phyloP scores from a whole-genome alignment of 1,140 invertebrate species.

The Lycorma delicatula region DNA sequence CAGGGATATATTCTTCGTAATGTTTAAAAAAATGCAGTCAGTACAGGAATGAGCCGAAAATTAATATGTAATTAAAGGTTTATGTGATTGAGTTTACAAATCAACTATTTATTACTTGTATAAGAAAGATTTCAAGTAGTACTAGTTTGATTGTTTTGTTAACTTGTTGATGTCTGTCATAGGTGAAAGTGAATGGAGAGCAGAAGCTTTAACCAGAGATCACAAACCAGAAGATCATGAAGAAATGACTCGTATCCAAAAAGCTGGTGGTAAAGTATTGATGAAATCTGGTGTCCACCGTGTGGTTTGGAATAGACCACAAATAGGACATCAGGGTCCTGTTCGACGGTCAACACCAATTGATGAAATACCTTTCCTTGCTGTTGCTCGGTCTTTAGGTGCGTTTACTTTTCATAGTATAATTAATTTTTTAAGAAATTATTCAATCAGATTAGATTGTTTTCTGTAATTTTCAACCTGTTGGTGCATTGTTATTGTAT shows the following conservation, averaged over 20 bases:
- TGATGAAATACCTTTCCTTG: slow-evolving; percentile 93
- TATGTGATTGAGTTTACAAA: too few species aligned
- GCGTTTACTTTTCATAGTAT: slow-evolving; percentile 21
- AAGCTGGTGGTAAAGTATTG: slow-evolving; percentile 67
- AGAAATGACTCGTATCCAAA: slow-evolving; percentile 78
- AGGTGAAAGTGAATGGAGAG: slow-evolving; percentile 62
- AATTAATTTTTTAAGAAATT: background rate
- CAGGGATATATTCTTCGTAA: too few species aligned
- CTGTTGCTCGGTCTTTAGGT: slow-evolving; percentile 88
- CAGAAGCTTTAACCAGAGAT: slow-evolving; percentile 73
- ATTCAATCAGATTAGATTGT: background rate
- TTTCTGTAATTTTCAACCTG: background rate
- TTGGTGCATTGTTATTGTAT: background rate
- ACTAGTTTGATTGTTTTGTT: too few species aligned
- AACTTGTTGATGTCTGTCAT: too few species aligned
- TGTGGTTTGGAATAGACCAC: slow-evolving; percentile 93
- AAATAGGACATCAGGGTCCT: slow-evolving; percentile 68
- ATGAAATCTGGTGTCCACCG: slow-evolving; percentile 88
- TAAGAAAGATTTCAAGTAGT: too few species aligned
- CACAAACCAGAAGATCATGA: slow-evolving; percentile 90
- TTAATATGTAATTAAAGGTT: too few species aligned
- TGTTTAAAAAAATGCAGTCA: too few species aligned
- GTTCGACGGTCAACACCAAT: slow-evolving; percentile 74
- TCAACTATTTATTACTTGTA: too few species aligned
- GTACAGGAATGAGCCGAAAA: too few species aligned